A percentile compares a stretch with the other conserved stretches of the same genome.
phyloP scores from a whole-genome alignment of 2,113 vertebrate genomes.

The Platycercus adscitus region DNA sequence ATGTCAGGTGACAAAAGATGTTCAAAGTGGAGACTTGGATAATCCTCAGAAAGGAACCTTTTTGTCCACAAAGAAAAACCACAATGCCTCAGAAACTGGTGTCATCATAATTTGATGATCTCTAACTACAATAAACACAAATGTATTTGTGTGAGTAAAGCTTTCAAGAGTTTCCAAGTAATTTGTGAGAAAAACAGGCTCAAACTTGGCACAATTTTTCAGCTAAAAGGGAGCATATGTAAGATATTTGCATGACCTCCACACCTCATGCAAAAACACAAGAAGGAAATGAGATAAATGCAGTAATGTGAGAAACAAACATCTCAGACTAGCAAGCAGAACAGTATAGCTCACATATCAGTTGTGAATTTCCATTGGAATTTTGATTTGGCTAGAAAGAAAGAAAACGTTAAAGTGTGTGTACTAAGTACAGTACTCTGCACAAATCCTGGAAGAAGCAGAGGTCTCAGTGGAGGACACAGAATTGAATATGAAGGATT shows the following conservation, averaged over 20 bases:
- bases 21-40: not conserved
- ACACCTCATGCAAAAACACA: not conserved
- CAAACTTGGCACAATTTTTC: not conserved
- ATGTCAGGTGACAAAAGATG: not conserved
- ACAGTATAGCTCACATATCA: not conserved
- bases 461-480: not conserved
- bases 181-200: not conserved
- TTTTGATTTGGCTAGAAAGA: not conserved
- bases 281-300: not conserved
- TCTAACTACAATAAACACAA: not conserved
- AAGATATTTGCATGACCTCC: accelerated
- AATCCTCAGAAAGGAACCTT: not conserved
- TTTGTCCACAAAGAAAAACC: not conserved
- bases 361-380: not conserved
- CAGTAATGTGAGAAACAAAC: not conserved
- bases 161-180: not conserved
- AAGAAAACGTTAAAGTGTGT: not conserved
- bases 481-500: not conserved
- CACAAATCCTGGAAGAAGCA: not conserved
- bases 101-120: not conserved
- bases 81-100: not conserved
- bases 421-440: not conserved
- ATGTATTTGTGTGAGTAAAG: not conserved
- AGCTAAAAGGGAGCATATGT: not conserved
- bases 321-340: not conserved